phyloP scores from a whole-genome alignment of 2,113 vertebrate species.

The Alligator sinensis region DNA sequence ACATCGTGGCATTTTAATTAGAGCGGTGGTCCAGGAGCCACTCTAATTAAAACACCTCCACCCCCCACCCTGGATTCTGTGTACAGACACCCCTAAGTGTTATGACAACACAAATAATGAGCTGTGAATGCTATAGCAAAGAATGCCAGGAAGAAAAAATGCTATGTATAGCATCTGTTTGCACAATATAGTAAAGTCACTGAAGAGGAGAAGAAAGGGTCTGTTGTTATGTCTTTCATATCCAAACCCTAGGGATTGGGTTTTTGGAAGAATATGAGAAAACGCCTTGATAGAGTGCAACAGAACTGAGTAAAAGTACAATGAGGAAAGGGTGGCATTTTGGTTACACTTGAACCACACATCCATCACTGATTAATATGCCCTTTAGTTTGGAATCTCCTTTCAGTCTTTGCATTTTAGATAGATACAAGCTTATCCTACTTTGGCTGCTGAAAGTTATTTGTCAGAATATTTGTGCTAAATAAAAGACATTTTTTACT shows the following conservation, averaged over 20 bases:
- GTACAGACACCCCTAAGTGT: no score
- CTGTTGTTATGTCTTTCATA: no score
- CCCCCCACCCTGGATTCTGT: no score
- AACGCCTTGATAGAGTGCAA: background rate
- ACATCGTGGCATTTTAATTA: no score
- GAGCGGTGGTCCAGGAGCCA: no score
- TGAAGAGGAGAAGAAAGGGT: no score
- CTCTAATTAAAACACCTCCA: no score
- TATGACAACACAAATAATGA: background rate
- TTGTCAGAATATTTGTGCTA: background rate
- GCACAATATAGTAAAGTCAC: no score
- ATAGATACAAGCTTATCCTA: background rate
- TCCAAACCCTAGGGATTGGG: no score
- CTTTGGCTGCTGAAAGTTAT: background rate
- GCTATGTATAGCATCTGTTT: no score
- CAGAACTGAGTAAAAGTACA: background rate
- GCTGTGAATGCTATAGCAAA: background rate
- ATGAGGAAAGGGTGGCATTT: background rate
- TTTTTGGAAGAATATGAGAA: background rate
- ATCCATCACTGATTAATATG: background rate
- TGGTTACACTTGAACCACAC: background rate
- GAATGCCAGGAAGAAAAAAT: background rate
- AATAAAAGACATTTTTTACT: background rate
- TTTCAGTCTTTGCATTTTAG: background rate
- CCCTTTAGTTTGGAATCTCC: background rate